phyloP scores from a whole-genome alignment of 2,888 invertebrate species.

The Ormyrus labotus region DNA sequence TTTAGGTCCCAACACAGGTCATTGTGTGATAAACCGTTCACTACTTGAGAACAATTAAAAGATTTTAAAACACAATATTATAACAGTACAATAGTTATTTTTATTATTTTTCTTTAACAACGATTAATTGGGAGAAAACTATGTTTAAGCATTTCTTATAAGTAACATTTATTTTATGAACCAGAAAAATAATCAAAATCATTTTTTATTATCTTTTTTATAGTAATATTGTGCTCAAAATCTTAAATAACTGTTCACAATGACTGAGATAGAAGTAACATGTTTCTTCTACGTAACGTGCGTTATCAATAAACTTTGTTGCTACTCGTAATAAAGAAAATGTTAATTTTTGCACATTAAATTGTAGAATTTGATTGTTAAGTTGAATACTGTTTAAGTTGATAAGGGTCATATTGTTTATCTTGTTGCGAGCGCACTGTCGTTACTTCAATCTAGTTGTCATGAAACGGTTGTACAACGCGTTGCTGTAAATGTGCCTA shows the following conservation, averaged over 20 bases:
- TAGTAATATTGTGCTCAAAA: constrained; percentile 42
- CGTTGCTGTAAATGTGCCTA: constrained; percentile 50
- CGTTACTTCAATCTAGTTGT: constrained; percentile 51
- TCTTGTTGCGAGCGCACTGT: constrained; percentile 50
- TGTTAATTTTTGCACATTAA: constrained; percentile 30
- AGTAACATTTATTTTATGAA: background rate
- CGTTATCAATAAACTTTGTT: constrained; percentile 18
- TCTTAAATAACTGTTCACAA: constrained; percentile 30
- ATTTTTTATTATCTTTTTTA: constrained; percentile 1
- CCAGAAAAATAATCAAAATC: constrained; percentile 7
- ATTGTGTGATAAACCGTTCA: constrained; percentile 41
- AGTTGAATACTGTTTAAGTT: constrained; percentile 51
- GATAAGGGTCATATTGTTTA: constrained; percentile 30
- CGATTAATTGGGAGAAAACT: constrained; percentile 16
- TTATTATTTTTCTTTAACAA: constrained; percentile 3
- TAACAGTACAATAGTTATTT: constrained; percentile 2
- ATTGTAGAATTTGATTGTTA: constrained; percentile 43
- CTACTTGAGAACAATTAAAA: constrained; percentile 36
- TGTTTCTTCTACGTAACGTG: constrained; percentile 51
- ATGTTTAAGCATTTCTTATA: background rate
- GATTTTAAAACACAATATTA: constrained; percentile 43
- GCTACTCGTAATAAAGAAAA: constrained; percentile 30
- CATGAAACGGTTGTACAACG: constrained; percentile 43
- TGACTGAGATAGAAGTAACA: constrained; percentile 42
- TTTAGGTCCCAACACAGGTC: constrained; percentile 57